A percentile compares a stretch with the other conserved stretches of the same genome.
Evolutionary conservation across 2,888 invertebrate species (phyloP).

Genomic region (Meiosimyza decipiens): DNA sequence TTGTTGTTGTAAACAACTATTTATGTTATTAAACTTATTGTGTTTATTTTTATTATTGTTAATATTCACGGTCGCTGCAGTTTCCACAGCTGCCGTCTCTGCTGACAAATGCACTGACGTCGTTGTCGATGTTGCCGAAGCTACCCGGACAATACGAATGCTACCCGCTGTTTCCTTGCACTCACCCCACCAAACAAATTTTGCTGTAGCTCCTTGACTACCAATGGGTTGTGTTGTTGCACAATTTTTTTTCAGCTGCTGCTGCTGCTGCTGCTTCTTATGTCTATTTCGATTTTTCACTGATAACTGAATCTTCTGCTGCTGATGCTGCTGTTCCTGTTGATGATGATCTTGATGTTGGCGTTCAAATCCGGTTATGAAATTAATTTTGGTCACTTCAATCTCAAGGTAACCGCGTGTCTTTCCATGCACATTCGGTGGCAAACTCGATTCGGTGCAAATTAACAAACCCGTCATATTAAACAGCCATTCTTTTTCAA

Average conservation of each 20-base stretch:
- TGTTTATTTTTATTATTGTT: constrained; percentile 34
- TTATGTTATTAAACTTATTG: constrained; percentile 30
- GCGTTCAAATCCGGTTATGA: constrained; percentile 47
- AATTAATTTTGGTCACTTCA: constrained; percentile 54
- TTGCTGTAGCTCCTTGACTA: constrained; percentile 47
- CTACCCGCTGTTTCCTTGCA: constrained; percentile 43
- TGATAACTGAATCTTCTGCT: constrained; percentile 33
- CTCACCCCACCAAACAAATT: constrained; percentile 58
- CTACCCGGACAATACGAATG: constrained; percentile 39
- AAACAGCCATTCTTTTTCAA: constrained; percentile 48
- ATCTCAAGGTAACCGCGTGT: constrained; percentile 51
- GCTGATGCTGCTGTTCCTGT: constrained; percentile 4
- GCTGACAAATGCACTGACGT: constrained; percentile 6
- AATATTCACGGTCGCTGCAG: constrained; percentile 14
- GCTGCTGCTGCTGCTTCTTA: constrained; percentile 1
- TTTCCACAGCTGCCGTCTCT: neutral
- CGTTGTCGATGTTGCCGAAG: constrained; percentile 12
- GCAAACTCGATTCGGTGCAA: constrained; percentile 46
- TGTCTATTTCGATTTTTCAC: constrained; percentile 17
- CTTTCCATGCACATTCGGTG: constrained; percentile 46
- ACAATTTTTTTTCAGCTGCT: neutral
- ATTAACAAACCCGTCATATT: constrained; percentile 43
- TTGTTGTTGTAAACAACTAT: constrained; percentile 32
- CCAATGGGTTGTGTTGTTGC: constrained; percentile 37
- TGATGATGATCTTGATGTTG: constrained; percentile 14